Percentiles rank a stretch among this genome's conserved stretches.
Evolutionary conservation across 2,888 invertebrate species (phyloP).

Genomic region (Drosophila multiciliata): DNA sequence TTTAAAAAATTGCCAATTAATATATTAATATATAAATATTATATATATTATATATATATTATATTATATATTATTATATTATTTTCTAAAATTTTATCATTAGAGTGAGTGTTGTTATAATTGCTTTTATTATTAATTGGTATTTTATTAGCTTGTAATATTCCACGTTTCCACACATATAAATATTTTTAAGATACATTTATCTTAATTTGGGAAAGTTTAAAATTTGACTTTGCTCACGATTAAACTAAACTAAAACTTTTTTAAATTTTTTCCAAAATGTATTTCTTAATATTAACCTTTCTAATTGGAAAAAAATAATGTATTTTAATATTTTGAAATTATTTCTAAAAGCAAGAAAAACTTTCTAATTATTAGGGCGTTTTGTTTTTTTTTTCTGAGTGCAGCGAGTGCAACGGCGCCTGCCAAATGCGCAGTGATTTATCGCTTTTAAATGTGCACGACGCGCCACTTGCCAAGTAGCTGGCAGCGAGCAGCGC

Average conservation of each 20-base stretch:
- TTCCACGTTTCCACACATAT: too few relatives aligned
- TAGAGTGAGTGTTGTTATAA: too few relatives aligned
- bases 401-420: constrained; percentile 12
- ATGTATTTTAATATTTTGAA: neutral
- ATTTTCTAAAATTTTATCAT: neutral
- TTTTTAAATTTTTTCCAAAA: neutral
- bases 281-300: neutral
- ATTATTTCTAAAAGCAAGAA: neutral
- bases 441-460: constrained; percentile 78
- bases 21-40: neutral
- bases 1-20: neutral
- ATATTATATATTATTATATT: neutral
- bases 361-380: neutral
- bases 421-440: constrained; percentile 75
- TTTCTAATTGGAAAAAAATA: neutral
- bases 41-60: neutral
- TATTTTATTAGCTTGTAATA: neutral
- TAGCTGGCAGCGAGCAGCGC: constrained; percentile 13
- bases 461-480: constrained; percentile 56
- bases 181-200: neutral
- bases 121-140: too few relatives aligned
- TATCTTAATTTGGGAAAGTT: too few relatives aligned
- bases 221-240: neutral
- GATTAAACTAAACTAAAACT: neutral
- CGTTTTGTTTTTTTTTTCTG: neutral